Conservation (phyloP, 35 echinoderm and acorn worm genomes). For the Stichopus chloronotus region DNA sequence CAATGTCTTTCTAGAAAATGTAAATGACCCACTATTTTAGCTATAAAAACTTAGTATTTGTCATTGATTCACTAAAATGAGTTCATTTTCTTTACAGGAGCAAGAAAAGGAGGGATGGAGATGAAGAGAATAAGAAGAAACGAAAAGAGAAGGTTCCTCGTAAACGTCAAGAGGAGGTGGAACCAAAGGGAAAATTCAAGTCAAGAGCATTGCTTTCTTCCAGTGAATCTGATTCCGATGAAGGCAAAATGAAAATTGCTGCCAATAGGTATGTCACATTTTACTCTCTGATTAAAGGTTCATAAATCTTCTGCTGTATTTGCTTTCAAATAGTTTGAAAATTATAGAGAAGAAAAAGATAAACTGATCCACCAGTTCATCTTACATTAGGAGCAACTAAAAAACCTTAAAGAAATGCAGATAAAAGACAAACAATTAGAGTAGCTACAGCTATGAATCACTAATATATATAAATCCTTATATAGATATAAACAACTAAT, state of each 20-base stretch:
- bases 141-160: conserved; percentile 55
- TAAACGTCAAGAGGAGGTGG: conserved; percentile 16
- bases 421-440: too few relatives aligned
- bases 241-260: conserved; percentile 71
- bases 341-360: background rate
- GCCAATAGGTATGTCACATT: conserved; percentile 42
- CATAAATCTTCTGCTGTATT: background rate
- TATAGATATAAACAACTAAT: too few relatives aligned
- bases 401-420: too few relatives aligned
- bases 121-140: conserved; percentile 62
- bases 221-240: conserved; percentile 95
- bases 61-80: too few relatives aligned
- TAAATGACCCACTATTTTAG: too few relatives aligned
- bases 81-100: conserved; percentile 41
- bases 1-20: too few relatives aligned
- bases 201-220: conserved; percentile 91
- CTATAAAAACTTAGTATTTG: too few relatives aligned
- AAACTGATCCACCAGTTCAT: too few relatives aligned
- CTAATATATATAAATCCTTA: too few relatives aligned
- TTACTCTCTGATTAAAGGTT: background rate
- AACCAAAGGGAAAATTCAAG: conserved; percentile 80
- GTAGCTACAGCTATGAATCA: too few relatives aligned
- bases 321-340: background rate
- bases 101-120: conserved; percentile 37
- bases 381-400: too few relatives aligned